Percentiles rank a stretch among this genome's conserved stretches.
phyloP scores from a whole-genome alignment of 2,113 vertebrate species.

The Ariopsis seemanni region DNA sequence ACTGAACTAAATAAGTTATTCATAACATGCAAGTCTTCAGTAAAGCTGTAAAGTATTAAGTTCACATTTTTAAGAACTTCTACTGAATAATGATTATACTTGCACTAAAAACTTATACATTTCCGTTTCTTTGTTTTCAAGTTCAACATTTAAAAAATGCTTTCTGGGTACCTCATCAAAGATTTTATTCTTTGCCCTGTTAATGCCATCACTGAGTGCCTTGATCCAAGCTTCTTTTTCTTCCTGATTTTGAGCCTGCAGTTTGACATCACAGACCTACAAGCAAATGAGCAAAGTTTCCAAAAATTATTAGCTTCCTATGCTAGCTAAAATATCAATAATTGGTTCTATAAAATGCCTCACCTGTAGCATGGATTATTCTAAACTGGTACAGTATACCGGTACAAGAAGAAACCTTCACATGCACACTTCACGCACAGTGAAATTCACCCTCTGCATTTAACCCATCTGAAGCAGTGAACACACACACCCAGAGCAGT shows the following conservation, averaged over 20 bases:
- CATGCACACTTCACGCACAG: too few relatives aligned
- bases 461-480: too few relatives aligned
- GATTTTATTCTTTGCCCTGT: slow-evolving; percentile 87
- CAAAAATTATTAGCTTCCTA: not conserved
- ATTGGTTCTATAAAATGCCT: not conserved
- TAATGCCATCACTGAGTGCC: slow-evolving; percentile 87
- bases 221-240: slow-evolving; percentile 95
- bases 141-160: not conserved
- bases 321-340: not conserved
- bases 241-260: slow-evolving; percentile 81
- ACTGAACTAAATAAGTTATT: not conserved
- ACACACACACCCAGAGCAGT: too few relatives aligned
- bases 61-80: not conserved
- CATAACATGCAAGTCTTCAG: not conserved
- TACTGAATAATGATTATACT: not conserved
- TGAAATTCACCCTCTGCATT: too few relatives aligned
- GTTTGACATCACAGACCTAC: slow-evolving; percentile 88
- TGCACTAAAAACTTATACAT: not conserved
- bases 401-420: not conserved
- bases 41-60: not conserved
- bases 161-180: slow-evolving; percentile 86
- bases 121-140: not conserved
- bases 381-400: not conserved
- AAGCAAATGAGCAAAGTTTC: slow-evolving; percentile 37
- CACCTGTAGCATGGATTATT: not conserved